These are phyloP conservation scores for Sycophaga agraensis DNA, from an alignment of 1,140 invertebrate genomes.

Conservation along the genomic window DNA sequence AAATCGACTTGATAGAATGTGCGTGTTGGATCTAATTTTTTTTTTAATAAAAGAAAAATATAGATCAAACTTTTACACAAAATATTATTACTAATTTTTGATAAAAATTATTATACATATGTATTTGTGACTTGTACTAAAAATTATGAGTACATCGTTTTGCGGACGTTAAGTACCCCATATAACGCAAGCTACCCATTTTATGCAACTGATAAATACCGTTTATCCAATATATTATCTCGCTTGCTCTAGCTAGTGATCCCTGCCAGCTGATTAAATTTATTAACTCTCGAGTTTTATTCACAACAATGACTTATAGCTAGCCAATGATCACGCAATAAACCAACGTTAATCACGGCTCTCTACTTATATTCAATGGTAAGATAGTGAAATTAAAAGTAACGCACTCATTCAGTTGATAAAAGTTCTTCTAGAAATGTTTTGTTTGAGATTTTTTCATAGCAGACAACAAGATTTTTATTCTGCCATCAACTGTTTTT, in stretches of 20 bases:
- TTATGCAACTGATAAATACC: constrained; percentile 11
- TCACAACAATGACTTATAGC: constrained; percentile 43
- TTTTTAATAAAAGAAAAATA: constrained; percentile 21
- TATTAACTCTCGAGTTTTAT: constrained; percentile 40
- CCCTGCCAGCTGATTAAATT: constrained; percentile 36
- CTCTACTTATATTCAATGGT: constrained; percentile 27
- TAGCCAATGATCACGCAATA: constrained; percentile 22
- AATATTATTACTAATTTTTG: constrained; percentile 18
- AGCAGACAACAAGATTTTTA: constrained; percentile 4
- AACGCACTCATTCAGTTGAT: constrained; percentile 25
- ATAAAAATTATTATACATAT: constrained; percentile 15
- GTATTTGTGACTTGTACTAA: constrained; percentile 4
- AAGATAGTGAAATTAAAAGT: constrained; percentile 30
- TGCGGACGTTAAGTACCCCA: constrained; percentile 1
- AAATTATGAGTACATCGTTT: constrained; percentile 7
- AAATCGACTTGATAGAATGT: constrained; percentile 9
- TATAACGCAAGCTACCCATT: constrained; percentile 10
- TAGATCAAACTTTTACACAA: background rate
- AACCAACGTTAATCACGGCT: constrained; percentile 27
- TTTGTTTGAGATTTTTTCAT: constrained; percentile 29
- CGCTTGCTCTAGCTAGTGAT: constrained; percentile 38
- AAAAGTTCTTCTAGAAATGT: constrained; percentile 38
- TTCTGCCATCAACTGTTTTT: constrained; percentile 19
- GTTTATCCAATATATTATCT: constrained; percentile 25
- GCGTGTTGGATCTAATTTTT: constrained; percentile 9